phyloP scores from a whole-genome alignment of 2,797 vertebrate species.

The Muscicapa striata region DNA sequence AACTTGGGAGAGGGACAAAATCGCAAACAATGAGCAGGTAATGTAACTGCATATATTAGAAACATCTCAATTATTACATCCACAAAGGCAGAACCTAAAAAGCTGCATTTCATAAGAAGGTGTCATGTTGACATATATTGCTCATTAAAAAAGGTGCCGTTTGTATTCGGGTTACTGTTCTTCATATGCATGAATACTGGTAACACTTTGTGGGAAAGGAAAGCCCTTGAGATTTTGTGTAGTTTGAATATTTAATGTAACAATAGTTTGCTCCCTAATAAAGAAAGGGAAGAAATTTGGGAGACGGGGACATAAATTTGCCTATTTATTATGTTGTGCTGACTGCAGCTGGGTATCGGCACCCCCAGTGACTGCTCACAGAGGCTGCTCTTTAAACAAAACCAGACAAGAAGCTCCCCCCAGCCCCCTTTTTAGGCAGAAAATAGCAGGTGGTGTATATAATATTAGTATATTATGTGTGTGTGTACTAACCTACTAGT shows the following conservation, averaged over 20 bases:
- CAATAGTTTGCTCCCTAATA: slow-evolving; percentile 67
- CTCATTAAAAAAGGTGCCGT: slow-evolving; percentile 72
- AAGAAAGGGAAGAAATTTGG: slow-evolving; percentile 64
- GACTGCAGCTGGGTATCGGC: slow-evolving; percentile 38
- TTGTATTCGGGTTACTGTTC: slow-evolving; percentile 68
- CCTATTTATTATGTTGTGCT: slow-evolving; percentile 33
- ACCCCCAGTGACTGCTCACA: not conserved
- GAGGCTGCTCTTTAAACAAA: slow-evolving; percentile 39
- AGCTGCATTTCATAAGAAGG: slow-evolving; percentile 70
- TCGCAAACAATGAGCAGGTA: slow-evolving; percentile 59
- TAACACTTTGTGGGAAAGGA: slow-evolving; percentile 62
- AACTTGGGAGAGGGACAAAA: slow-evolving; percentile 51
- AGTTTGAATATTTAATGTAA: slow-evolving; percentile 74
- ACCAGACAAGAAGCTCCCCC: not conserved
- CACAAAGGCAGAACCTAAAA: slow-evolving; percentile 71
- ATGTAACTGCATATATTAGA: slow-evolving; percentile 68
- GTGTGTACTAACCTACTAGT: slow-evolving; percentile 73
- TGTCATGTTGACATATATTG: slow-evolving; percentile 73
- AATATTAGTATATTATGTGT: not conserved
- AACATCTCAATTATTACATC: slow-evolving; percentile 75
- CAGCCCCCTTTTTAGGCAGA: not conserved
- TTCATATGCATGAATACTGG: slow-evolving; percentile 69
- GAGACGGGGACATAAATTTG: slow-evolving; percentile 49
- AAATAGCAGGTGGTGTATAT: not conserved
- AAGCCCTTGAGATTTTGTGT: slow-evolving; percentile 66